phyloP scores from a whole-genome alignment of 2,888 invertebrate species.

The Zootermopsis nevadensis region DNA sequence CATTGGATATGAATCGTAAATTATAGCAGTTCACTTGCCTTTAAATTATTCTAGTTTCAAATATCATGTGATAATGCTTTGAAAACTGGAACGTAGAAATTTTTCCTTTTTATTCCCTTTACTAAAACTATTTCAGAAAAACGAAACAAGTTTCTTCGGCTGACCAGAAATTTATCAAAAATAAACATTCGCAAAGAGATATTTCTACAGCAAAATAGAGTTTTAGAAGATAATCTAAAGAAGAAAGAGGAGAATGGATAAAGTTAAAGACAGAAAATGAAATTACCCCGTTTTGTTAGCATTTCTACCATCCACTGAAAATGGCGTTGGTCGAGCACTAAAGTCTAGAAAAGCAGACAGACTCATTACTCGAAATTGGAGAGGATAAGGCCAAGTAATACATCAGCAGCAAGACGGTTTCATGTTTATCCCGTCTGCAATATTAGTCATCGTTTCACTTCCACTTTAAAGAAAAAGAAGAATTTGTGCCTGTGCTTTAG shows the following conservation, averaged over 20 bases:
- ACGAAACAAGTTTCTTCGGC: no score
- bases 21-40: no score
- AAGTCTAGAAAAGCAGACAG: background rate
- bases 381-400: constrained; percentile 21
- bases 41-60: no score
- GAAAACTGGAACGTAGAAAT: no score
- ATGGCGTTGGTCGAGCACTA: constrained; percentile 17
- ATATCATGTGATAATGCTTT: no score
- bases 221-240: background rate
- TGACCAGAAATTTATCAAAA: no score
- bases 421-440: background rate
- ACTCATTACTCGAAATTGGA: constrained; percentile 6
- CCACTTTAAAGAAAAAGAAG: background rate
- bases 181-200: background rate
- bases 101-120: no score
- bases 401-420: background rate
- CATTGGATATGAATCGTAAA: no score
- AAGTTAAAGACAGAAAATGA: background rate
- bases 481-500: background rate
- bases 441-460: constrained; percentile 10
- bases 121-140: no score
- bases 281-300: background rate
- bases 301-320: background rate
- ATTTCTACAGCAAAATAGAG: background rate
- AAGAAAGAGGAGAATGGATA: background rate